These are phyloP conservation scores for Elgaria multicarinata DNA, from an alignment of 2,113 vertebrate species.

Conservation along the genomic window DNA sequence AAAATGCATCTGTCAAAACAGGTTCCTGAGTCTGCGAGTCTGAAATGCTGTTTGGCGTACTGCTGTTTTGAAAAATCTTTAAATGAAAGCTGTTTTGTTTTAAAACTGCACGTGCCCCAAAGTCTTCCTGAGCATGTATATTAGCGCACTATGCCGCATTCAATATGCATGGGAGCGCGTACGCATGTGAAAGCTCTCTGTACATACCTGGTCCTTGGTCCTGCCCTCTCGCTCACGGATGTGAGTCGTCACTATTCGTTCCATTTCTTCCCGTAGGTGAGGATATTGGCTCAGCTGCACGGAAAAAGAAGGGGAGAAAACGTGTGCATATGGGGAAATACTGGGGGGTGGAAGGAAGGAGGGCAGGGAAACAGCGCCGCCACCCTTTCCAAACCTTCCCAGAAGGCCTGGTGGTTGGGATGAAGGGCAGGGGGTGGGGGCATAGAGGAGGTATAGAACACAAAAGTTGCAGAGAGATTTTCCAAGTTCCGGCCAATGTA, in stretches of 20 bases:
- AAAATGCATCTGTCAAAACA: too few relatives aligned
- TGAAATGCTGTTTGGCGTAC: too few relatives aligned
- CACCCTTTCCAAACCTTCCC: slow-evolving; percentile 31
- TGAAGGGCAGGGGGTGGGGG: too few relatives aligned
- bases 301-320: slow-evolving; percentile 60
- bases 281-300: slow-evolving; percentile 96
- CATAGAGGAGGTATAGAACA: slow-evolving; percentile 33
- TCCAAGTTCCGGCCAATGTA: slow-evolving; percentile 55
- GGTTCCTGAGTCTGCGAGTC: too few relatives aligned
- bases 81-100: neutral
- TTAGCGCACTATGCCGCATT: too few relatives aligned
- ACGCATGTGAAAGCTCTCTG: neutral
- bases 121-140: neutral
- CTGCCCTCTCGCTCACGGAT: slow-evolving; percentile 95
- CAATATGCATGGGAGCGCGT: neutral
- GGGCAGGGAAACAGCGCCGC: slow-evolving; percentile 45
- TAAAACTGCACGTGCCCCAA: neutral
- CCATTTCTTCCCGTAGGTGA: slow-evolving; percentile 96
- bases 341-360: slow-evolving; percentile 40
- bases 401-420: slow-evolving; percentile 25
- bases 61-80: too few relatives aligned
- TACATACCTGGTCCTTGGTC: slow-evolving; percentile 91
- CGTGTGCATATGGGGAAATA: slow-evolving; percentile 74
- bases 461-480: slow-evolving; percentile 58
- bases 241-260: slow-evolving; percentile 95